A percentile compares a stretch with the other conserved stretches of the same genome.
phyloP scores from a whole-genome alignment of 1,140 invertebrate genomes.

The Ceratina japonica region DNA sequence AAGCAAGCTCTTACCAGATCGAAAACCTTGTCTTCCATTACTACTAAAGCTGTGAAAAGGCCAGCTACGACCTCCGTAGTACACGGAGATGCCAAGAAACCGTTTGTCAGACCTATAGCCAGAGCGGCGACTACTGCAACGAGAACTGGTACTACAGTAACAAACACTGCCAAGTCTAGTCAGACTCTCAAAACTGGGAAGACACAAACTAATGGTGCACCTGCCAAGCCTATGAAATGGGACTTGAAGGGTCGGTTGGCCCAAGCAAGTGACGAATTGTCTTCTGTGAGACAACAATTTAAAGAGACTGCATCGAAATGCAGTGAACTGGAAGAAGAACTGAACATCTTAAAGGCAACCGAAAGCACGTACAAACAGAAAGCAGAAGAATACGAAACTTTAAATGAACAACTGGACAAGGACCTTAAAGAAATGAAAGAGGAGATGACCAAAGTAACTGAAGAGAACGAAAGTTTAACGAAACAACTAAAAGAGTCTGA shows the following conservation, averaged over 20 bases:
- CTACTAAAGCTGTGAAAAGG: slow-evolving; percentile 63
- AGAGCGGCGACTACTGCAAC: slow-evolving; percentile 28
- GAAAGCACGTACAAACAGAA: slow-evolving; percentile 63
- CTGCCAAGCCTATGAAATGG: slow-evolving; percentile 66
- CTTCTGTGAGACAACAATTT: slow-evolving; percentile 80
- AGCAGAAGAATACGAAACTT: slow-evolving; percentile 71
- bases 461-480: slow-evolving; percentile 64
- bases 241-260: slow-evolving; percentile 72
- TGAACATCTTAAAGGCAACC: slow-evolving; percentile 71
- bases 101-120: slow-evolving; percentile 51
- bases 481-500: slow-evolving; percentile 67
- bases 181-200: background rate
- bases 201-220: slow-evolving; percentile 28
- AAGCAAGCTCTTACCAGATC: slow-evolving; percentile 59
- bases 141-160: slow-evolving; percentile 12
- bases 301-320: slow-evolving; percentile 79
- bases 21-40: slow-evolving; percentile 62
- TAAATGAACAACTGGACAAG: slow-evolving; percentile 46
- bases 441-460: slow-evolving; percentile 63
- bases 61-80: slow-evolving; percentile 48
- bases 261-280: slow-evolving; percentile 62
- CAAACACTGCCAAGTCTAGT: slow-evolving; percentile 19
- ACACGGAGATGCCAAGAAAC: slow-evolving; percentile 62
- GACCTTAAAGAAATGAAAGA: slow-evolving; percentile 71
- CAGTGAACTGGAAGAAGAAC: slow-evolving; percentile 79